Evolutionary conservation across 2,888 invertebrate species (phyloP).

Genomic region (Pachymerium ferrugineum): DNA sequence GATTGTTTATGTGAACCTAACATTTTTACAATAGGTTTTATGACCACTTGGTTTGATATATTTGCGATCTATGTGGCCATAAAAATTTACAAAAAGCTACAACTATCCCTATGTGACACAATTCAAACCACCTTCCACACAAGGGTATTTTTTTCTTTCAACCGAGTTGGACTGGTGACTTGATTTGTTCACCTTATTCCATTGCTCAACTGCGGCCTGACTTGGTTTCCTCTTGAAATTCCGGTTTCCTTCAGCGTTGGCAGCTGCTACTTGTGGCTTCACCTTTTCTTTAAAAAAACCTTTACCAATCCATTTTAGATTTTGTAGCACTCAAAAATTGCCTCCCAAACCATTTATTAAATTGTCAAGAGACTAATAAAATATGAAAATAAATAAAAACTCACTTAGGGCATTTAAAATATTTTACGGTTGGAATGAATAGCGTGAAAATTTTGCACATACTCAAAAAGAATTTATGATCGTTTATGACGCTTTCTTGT

Average conservation of each 20-base stretch:
- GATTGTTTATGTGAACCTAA: too few relatives aligned
- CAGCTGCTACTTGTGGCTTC: background rate
- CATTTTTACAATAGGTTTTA: too few relatives aligned
- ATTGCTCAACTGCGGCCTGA: background rate
- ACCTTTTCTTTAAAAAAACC: background rate
- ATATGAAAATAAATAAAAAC: too few relatives aligned
- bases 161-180: background rate
- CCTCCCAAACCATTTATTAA: too few relatives aligned
- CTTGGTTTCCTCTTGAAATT: background rate
- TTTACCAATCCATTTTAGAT: too few relatives aligned
- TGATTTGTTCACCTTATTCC: conserved; percentile 11
- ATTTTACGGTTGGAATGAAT: too few relatives aligned
- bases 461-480: background rate
- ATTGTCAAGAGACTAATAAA: too few relatives aligned
- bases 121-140: conserved; percentile 1
- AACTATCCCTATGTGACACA: conserved; percentile 6
- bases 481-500: background rate
- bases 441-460: background rate
- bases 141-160: conserved; percentile 2
- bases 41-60: too few relatives aligned
- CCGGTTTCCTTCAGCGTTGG: background rate
- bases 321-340: too few relatives aligned
- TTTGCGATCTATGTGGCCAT: too few relatives aligned
- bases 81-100: too few relatives aligned
- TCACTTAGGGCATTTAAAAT: too few relatives aligned